A percentile compares a stretch with the other conserved stretches of the same genome.
Evolutionary conservation across 1,140 invertebrate genomes (phyloP).

Genomic region (Camponotus vicinus): DNA sequence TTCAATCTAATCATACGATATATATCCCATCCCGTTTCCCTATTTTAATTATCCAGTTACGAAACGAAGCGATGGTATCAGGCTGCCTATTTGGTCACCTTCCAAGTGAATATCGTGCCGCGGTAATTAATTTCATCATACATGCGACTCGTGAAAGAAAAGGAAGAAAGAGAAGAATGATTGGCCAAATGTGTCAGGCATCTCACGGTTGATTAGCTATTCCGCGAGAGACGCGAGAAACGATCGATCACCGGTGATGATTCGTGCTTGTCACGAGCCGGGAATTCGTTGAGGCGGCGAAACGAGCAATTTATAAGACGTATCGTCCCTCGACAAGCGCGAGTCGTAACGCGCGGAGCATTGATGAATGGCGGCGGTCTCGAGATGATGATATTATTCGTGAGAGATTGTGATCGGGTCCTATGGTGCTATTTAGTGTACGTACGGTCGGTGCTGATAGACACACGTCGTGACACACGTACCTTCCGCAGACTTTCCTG

Average conservation of each 20-base stretch:
- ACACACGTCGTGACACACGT: slow-evolving; percentile 78
- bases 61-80: background rate
- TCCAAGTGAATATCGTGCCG: background rate
- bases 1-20: background rate
- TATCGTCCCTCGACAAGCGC: background rate
- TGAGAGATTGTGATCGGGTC: slow-evolving; percentile 53
- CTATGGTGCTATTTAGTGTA: slow-evolving; percentile 74
- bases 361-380: slow-evolving; percentile 12
- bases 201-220: background rate
- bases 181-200: background rate
- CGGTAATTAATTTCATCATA: slow-evolving; percentile 14
- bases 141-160: background rate
- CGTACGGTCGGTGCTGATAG: slow-evolving; percentile 78
- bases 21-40: background rate
- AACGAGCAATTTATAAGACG: background rate
- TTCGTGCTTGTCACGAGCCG: background rate
- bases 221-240: background rate
- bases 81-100: background rate
- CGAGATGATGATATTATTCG: background rate
- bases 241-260: slow-evolving; percentile 31
- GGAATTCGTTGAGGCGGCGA: slow-evolving; percentile 5
- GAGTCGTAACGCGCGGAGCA: slow-evolving; percentile 31
- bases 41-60: background rate
- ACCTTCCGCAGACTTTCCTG: slow-evolving; percentile 86
- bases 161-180: background rate